phyloP scores from a whole-genome alignment of 1,140 invertebrate genomes.

The Drosophila willistoni region DNA sequence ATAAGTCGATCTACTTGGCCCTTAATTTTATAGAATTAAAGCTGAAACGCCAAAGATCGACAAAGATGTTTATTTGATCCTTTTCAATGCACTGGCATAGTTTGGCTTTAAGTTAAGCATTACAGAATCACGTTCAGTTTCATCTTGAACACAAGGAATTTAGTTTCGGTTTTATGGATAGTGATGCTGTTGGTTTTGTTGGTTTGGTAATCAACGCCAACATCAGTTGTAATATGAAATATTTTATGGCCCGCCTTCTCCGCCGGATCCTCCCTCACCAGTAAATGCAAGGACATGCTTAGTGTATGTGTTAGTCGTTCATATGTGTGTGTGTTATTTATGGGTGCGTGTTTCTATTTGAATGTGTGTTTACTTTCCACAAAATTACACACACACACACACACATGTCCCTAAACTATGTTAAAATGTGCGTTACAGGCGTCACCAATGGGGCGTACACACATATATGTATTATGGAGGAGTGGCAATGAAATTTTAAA shows the following conservation, averaged over 20 bases:
- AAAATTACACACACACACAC: constrained; percentile 27
- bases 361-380: constrained; percentile 9
- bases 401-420: constrained; percentile 5
- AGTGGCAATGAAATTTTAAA: constrained; percentile 17
- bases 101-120: not conserved
- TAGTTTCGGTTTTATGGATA: constrained; percentile 9
- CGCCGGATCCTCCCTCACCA: not conserved
- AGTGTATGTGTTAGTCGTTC: not conserved
- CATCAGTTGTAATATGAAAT: constrained; percentile 28
- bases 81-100: no score
- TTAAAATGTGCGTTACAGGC: constrained; percentile 27
- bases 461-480: not conserved
- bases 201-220: constrained; percentile 24
- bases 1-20: no score
- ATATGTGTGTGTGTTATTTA: constrained; percentile 20
- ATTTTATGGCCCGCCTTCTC: constrained; percentile 4
- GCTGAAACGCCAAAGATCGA: no score
- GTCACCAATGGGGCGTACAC: constrained; percentile 4
- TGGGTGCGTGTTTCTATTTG: not conserved
- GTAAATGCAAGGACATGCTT: constrained; percentile 11
- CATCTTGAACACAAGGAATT: not conserved
- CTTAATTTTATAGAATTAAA: no score
- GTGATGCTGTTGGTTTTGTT: constrained; percentile 17
- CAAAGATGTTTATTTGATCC: no score
- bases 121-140: not conserved